Evolutionary conservation across 2,888 invertebrate species (phyloP).

Genomic region (Phalangium opilio): DNA sequence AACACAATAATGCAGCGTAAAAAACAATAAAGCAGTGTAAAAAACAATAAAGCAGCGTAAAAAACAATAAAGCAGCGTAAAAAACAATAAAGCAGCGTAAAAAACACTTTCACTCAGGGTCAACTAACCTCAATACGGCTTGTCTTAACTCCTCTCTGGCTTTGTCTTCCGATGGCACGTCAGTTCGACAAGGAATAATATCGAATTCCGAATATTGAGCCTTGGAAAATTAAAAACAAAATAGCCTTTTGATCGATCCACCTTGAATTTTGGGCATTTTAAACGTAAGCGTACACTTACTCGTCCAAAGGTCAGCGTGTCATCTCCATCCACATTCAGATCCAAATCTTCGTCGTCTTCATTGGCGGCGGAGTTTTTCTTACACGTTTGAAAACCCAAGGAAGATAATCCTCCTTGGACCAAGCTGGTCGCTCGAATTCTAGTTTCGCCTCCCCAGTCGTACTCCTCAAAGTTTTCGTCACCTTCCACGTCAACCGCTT

Average conservation of each 20-base stretch:
- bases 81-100: too few species aligned
- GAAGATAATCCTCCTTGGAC: constrained; percentile 45
- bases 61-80: too few species aligned
- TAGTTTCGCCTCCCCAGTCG: constrained; percentile 78
- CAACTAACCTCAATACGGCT: constrained; percentile 28
- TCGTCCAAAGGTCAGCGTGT: constrained; percentile 64
- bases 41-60: too few species aligned
- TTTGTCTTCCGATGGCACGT: constrained; percentile 25
- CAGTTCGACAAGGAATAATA: constrained; percentile 35
- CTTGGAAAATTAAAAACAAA: too few species aligned
- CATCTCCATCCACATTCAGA: constrained; percentile 73
- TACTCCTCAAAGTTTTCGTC: constrained; percentile 68
- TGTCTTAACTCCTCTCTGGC: constrained; percentile 27
- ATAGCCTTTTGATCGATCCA: too few species aligned
- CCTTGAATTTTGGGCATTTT: too few species aligned
- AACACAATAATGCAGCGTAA: too few species aligned
- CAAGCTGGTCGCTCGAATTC: constrained; percentile 44
- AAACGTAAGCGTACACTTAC: constrained; percentile 66
- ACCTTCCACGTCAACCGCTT: constrained; percentile 45
- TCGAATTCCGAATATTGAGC: constrained; percentile 43
- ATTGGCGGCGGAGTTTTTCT: constrained; percentile 29
- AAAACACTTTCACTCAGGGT: too few species aligned
- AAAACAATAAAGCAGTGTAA: too few species aligned
- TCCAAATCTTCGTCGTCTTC: constrained; percentile 58
- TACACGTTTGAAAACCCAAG: constrained; percentile 27